These are phyloP conservation scores for Drosophila testacea DNA, from an alignment of 2,888 invertebrate genomes.

Conservation along the genomic window DNA sequence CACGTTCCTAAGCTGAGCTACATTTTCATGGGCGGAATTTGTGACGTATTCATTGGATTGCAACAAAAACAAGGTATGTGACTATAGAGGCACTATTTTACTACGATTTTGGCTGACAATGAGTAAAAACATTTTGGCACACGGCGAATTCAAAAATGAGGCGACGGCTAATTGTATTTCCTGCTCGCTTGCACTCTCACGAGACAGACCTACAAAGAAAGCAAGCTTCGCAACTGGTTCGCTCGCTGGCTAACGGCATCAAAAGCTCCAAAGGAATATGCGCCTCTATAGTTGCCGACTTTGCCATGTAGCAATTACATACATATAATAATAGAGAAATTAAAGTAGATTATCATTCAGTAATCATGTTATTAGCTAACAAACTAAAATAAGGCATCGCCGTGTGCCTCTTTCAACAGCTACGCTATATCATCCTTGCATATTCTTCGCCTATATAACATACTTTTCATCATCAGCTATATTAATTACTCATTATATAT, in stretches of 20 bases:
- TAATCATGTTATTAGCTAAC: neutral
- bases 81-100: neutral
- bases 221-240: neutral
- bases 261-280: slow-evolving; percentile 9
- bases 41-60: neutral
- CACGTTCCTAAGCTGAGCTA: slow-evolving; percentile 3
- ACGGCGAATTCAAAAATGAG: slow-evolving; percentile 1
- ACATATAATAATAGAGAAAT: neutral
- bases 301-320: neutral
- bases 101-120: no score
- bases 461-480: no score
- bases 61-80: neutral
- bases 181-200: slow-evolving; percentile 10
- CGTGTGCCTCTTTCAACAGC: neutral
- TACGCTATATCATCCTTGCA: no score
- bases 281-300: neutral
- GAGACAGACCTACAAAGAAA: neutral
- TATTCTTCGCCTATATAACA: no score
- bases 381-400: neutral
- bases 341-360: neutral
- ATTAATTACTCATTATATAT: no score
- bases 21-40: slow-evolving; percentile 5
- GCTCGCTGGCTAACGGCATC: neutral
- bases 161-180: slow-evolving; percentile 10
- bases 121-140: no score